Conservation (phyloP, 2,113 vertebrate genomes). For the Indri indri region DNA sequence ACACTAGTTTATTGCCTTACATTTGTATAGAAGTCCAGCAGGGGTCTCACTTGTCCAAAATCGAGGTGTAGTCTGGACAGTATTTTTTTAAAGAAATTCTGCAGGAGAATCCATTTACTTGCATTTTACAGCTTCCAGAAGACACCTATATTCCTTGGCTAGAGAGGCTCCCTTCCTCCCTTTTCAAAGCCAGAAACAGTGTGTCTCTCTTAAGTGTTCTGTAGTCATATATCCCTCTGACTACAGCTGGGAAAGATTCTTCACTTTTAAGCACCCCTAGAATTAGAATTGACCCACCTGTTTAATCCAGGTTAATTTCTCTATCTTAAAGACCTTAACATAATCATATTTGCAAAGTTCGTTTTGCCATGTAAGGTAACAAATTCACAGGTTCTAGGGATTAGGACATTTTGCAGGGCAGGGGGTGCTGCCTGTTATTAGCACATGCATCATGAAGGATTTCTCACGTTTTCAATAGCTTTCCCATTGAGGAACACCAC, state of each 20-base stretch:
- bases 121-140: neutral
- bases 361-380: neutral
- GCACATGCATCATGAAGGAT: fast-evolving
- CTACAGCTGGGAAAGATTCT: neutral
- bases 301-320: neutral
- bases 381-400: neutral
- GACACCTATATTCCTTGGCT: neutral
- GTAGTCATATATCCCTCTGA: neutral
- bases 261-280: neutral
- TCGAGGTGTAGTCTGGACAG: neutral
- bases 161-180: neutral
- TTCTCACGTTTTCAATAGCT: neutral
- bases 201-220: neutral
- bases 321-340: neutral
- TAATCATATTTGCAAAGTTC: neutral
- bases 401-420: neutral
- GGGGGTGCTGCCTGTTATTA: fast-evolving
- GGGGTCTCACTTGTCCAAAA: neutral
- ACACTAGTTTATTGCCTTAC: neutral
- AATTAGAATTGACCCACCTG: neutral
- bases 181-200: neutral
- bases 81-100: neutral
- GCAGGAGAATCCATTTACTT: neutral
- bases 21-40: neutral
- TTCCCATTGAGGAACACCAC: neutral